Conservation (phyloP, 2,113 vertebrate species). For the Pandion haliaetus region DNA sequence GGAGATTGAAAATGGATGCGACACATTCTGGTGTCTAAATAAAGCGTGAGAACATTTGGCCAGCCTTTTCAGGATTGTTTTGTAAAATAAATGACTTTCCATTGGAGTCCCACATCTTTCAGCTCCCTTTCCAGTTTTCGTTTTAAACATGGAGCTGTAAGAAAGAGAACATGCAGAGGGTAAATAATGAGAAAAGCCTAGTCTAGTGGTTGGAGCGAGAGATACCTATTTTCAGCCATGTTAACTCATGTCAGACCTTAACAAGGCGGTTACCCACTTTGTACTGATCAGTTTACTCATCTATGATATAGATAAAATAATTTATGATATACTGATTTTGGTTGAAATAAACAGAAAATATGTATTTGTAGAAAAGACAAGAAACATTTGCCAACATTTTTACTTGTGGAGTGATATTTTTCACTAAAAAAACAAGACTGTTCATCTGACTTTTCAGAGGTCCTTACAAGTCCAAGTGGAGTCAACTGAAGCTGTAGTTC, state of each 20-base stretch:
- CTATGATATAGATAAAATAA: neutral
- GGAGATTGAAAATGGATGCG: neutral
- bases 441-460: neutral
- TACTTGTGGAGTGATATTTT: neutral
- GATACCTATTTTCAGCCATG: neutral
- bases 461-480: neutral
- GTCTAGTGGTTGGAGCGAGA: neutral
- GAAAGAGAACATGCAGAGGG: neutral
- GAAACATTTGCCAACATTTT: neutral
- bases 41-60: neutral
- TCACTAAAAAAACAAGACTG: neutral
- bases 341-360: neutral
- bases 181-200: neutral
- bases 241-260: neutral
- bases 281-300: neutral
- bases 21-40: neutral
- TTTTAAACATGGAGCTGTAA: neutral
- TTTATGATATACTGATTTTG: neutral
- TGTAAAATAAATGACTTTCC: neutral
- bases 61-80: neutral
- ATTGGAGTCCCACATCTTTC: neutral
- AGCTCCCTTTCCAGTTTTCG: neutral
- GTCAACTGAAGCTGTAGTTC: neutral
- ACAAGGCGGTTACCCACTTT: neutral
- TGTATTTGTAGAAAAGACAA: neutral